A percentile compares a stretch with the other conserved stretches of the same genome.
These are phyloP conservation scores for Acleris laterana DNA, from an alignment of 2,888 invertebrate species.

Conservation along the genomic window DNA sequence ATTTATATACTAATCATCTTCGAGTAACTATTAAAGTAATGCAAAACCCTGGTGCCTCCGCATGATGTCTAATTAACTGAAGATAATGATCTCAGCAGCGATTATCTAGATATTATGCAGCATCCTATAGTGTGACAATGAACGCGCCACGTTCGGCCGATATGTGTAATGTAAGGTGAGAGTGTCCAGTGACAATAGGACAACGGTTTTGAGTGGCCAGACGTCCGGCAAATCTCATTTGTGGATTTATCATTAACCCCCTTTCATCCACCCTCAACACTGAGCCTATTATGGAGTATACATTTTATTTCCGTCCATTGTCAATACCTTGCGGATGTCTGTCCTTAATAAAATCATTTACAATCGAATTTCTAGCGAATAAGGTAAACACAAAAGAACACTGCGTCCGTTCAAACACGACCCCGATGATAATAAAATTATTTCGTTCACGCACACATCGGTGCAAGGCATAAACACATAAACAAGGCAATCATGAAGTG, in stretches of 20 bases:
- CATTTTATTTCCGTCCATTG: constrained; percentile 78
- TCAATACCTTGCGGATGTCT: constrained; percentile 72
- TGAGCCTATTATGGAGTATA: constrained; percentile 80
- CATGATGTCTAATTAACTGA: constrained; percentile 17
- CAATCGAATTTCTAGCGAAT: constrained; percentile 45
- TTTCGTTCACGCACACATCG: constrained; percentile 24
- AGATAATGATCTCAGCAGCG: constrained; percentile 19
- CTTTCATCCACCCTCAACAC: constrained; percentile 80
- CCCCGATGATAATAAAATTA: constrained; percentile 22
- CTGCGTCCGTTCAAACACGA: constrained; percentile 16
- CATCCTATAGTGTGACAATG: constrained; percentile 62
- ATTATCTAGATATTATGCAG: constrained; percentile 32
- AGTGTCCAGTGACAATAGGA: constrained; percentile 78
- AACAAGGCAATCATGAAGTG: constrained; percentile 60
- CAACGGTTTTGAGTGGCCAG: constrained; percentile 80
- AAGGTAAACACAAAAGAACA: constrained; percentile 35
- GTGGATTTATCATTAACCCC: constrained; percentile 84
- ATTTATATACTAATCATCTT: background rate
- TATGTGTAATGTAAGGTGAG: constrained; percentile 78
- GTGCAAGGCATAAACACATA: constrained; percentile 38
- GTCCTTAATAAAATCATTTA: constrained; percentile 63
- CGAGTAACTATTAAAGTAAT: background rate
- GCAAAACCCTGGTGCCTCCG: background rate
- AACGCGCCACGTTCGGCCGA: constrained; percentile 65
- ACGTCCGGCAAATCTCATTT: constrained; percentile 83